phyloP scores from a whole-genome alignment of 2,113 vertebrate species.

The Elaphurus davidianus region DNA sequence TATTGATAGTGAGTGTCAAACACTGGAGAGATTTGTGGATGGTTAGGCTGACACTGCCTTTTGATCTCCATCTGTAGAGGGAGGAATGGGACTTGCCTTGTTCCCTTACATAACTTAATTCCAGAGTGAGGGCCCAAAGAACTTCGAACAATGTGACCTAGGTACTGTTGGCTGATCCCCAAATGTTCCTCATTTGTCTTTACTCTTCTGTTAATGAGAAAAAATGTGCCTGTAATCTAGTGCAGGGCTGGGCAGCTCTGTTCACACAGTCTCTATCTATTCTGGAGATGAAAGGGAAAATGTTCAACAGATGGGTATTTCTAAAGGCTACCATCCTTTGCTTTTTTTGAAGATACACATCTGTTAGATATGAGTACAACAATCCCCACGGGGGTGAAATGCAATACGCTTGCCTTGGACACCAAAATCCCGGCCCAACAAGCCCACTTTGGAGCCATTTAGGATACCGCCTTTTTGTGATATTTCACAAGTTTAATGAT shows the following conservation, averaged over 20 bases:
- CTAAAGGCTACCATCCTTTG: constrained; percentile 25
- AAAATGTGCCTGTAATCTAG: constrained; percentile 11
- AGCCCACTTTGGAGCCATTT: constrained; percentile 15
- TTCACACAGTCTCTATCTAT: constrained; percentile 44
- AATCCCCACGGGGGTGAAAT: neutral
- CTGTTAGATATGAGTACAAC: constrained; percentile 32
- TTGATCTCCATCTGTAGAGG: constrained; percentile 10
- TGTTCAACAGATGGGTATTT: constrained; percentile 57
- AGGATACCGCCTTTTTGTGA: neutral
- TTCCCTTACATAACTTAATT: constrained; percentile 15
- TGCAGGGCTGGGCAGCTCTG: neutral
- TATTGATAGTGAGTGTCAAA: neutral
- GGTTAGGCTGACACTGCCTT: neutral
- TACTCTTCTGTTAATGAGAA: constrained; percentile 41
- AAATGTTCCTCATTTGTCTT: constrained; percentile 32
- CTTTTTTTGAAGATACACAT: constrained; percentile 47
- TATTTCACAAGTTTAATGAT: constrained; percentile 29
- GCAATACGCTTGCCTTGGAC: constrained; percentile 11
- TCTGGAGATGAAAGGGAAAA: constrained; percentile 49
- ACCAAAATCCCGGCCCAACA: constrained; percentile 23
- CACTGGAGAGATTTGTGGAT: neutral
- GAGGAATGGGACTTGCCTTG: neutral
- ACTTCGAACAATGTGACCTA: neutral
- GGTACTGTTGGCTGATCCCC: neutral
- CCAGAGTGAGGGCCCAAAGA: constrained; percentile 7